Percentiles rank a stretch among this genome's conserved stretches.
phyloP scores from a whole-genome alignment of 2,113 vertebrate species.

The Aphyosemion australe region DNA sequence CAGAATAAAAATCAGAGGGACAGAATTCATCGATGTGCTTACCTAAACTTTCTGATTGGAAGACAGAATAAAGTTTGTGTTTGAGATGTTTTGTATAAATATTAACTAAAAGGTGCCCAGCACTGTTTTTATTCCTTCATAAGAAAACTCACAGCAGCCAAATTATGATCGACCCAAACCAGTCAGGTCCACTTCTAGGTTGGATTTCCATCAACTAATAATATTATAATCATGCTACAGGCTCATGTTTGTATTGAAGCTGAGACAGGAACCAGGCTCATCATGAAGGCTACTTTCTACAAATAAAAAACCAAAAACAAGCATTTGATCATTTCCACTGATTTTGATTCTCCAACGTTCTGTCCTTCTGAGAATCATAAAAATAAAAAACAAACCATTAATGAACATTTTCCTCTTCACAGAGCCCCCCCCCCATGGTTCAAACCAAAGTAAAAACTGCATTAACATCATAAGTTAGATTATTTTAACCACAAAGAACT shows the following conservation, averaged over 20 bases:
- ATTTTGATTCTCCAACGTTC: no score
- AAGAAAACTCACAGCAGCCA: conserved; percentile 28
- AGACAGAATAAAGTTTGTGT: conserved; percentile 14
- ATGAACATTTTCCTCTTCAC: no score
- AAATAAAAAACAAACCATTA: no score
- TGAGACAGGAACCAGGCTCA: conserved; percentile 1
- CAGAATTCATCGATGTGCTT: neutral
- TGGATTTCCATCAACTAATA: no score
- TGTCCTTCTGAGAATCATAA: no score
- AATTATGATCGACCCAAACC: conserved; percentile 60
- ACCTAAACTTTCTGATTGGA: conserved; percentile 2
- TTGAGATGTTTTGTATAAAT: conserved; percentile 41
- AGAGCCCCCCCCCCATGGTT: no score
- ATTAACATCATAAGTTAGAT: conserved; percentile 15
- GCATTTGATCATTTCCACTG: neutral
- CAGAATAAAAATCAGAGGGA: conserved; percentile 60
- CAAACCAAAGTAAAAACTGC: conserved; percentile 8
- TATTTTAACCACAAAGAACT: conserved; percentile 7
- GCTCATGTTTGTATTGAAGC: conserved; percentile 13
- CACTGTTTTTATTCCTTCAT: conserved; percentile 36
- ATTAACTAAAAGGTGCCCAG: neutral
- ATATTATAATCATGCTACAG: no score
- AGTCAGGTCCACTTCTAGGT: conserved; percentile 47
- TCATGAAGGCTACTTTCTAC: neutral
- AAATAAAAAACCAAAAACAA: neutral